Conservation (phyloP, 2,888 invertebrate species). For the Nemurella pictetii region DNA sequence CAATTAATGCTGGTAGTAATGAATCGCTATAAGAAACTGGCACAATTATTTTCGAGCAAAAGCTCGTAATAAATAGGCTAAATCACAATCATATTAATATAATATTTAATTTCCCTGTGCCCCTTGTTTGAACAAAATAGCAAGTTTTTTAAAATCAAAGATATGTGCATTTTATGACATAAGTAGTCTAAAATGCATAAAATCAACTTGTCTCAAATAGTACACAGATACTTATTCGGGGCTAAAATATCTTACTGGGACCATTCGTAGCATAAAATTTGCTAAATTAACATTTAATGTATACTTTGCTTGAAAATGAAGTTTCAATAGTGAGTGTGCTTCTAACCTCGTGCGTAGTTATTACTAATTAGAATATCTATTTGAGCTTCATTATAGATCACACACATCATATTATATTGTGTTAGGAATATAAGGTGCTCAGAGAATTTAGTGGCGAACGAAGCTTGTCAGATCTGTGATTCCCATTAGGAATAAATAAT, state of each 20-base stretch:
- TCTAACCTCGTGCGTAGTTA: background rate
- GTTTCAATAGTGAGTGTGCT: background rate
- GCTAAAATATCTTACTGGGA: background rate
- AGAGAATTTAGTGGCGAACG: background rate
- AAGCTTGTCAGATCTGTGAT: conserved; percentile 25
- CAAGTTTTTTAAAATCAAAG: no score
- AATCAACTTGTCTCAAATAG: background rate
- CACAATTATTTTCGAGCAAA: background rate
- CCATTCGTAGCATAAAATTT: background rate
- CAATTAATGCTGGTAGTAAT: background rate
- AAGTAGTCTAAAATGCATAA: background rate
- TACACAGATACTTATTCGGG: background rate
- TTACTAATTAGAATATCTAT: background rate
- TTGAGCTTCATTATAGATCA: background rate
- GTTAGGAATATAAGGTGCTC: background rate
- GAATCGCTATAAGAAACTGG: background rate
- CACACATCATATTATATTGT: background rate
- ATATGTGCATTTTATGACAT: background rate
- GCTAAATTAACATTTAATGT: background rate
- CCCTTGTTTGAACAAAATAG: background rate
- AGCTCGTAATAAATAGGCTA: background rate
- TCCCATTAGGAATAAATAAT: conserved; percentile 2
- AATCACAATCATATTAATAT: background rate
- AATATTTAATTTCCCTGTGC: background rate
- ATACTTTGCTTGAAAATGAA: no score